Base-by-base conservation (phyloP, 2,797 vertebrate genomes). In the Spheniscus humboldti region DNA sequence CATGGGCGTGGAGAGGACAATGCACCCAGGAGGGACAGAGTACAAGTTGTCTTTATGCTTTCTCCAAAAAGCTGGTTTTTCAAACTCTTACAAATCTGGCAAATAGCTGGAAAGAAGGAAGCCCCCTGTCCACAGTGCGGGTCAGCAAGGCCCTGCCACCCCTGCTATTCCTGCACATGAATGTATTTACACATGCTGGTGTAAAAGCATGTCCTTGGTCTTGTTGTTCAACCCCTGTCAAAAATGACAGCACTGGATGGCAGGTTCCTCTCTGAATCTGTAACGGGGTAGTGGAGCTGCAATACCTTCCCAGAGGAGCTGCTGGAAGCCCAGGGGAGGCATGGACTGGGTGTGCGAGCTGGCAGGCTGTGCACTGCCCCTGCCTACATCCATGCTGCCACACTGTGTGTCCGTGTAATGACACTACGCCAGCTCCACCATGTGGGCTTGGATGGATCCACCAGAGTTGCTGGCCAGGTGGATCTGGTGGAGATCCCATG, bases 361-460 rank as follows among this genome's bases (percentile, higher is more conserved):
- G 22, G 6, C 37, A 53, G 16, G 11, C 8, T 23, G 8, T 33
- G 18, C 7, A 6, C 7, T 53, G 45, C 1, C 20, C 13, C 37
- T 28, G n/a, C 3, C 6, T 17, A 8, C 0, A 2, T 31, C 66
- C 31, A 1, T 17, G 4, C 15, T n/a, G 15, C 8, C 23, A 30
- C 6, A 4, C 8, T 25, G 10, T 27, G 24, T 1, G 2, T 33
- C 15, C 0, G 0, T 24, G 33, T 0, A 4, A 24, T 41, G 39
- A 24, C 6, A 12, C 56, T 66, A 3, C 4, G 5, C 28, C 52
- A 63, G 17, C 17, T 79, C 47, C 47, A 35, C 7, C 35, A 17
- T 1, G 6, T 16, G 25, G n/a, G 16, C 12, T 67, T 41, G 13
- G 22, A 14, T 10, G 18, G 28, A 64, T 55, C 35, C 37, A 86